These are phyloP conservation scores for Orthosia gothica DNA, from an alignment of 2,888 invertebrate genomes.

Conservation along the genomic window DNA sequence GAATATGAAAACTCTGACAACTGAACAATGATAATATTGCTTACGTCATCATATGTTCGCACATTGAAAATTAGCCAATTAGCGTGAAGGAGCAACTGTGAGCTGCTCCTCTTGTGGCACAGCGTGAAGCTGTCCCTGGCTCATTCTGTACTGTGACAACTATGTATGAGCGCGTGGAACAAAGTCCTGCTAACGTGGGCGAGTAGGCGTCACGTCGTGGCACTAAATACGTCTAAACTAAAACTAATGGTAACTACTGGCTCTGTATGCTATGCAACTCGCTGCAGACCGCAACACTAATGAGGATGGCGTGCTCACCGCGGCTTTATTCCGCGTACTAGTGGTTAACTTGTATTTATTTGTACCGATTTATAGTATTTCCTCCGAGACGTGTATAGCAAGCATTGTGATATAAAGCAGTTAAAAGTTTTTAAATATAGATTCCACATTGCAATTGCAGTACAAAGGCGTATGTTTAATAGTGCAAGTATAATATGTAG, in stretches of 20 bases:
- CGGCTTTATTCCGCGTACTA: no score
- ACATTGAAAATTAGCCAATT: slow-evolving; percentile 18
- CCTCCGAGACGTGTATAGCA: background rate
- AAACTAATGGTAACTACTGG: slow-evolving; percentile 69
- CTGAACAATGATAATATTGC: slow-evolving; percentile 10
- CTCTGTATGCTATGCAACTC: slow-evolving; percentile 39
- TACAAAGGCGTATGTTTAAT: background rate
- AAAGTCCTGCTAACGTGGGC: slow-evolving; percentile 9
- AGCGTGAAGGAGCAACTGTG: background rate
- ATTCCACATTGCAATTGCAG: background rate
- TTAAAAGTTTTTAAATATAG: background rate
- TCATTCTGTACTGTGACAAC: background rate
- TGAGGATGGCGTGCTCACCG: slow-evolving; percentile 1
- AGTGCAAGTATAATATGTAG: background rate
- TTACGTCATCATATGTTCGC: background rate
- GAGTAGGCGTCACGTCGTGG: slow-evolving; percentile 13
- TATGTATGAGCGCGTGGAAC: slow-evolving; percentile 31
- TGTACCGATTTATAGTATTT: slow-evolving; percentile 5
- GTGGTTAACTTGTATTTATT: slow-evolving; percentile 10
- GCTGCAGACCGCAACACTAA: slow-evolving; percentile 18
- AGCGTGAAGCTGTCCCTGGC: background rate
- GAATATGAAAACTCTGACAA: background rate
- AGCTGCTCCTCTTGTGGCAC: background rate
- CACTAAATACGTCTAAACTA: slow-evolving; percentile 54
- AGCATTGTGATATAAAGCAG: background rate